These are phyloP conservation scores for Lophura swinhoii DNA, from an alignment of 2,797 vertebrate species.

Conservation along the genomic window DNA sequence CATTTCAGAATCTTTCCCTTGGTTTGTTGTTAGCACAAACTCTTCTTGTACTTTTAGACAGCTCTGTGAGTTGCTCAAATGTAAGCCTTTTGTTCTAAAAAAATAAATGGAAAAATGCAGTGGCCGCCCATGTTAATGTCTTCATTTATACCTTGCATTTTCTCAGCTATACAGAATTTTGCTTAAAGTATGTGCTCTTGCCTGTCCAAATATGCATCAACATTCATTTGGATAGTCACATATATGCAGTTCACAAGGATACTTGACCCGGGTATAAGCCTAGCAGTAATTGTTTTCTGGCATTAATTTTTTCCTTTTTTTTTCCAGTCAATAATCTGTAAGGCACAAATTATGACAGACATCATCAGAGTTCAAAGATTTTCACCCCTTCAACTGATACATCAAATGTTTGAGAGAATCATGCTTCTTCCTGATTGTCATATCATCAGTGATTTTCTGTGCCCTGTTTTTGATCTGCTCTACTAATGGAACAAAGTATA, in stretches of 20 bases:
- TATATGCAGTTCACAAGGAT: background rate
- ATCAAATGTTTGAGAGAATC: background rate
- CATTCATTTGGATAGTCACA: background rate
- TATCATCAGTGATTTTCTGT: background rate
- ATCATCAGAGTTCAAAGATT: background rate
- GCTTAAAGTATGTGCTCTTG: background rate
- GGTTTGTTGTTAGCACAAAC: background rate
- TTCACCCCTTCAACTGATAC: background rate
- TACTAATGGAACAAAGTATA: slow-evolving; percentile 18
- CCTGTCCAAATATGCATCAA: background rate
- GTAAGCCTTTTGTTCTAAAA: background rate
- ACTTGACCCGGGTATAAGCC: background rate
- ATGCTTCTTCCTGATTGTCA: background rate
- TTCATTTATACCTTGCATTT: background rate
- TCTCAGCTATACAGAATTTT: background rate
- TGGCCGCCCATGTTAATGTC: background rate
- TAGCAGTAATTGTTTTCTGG: background rate
- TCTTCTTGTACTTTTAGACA: background rate
- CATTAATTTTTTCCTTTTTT: background rate
- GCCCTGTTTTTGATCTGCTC: background rate
- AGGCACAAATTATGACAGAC: background rate
- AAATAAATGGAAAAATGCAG: background rate
- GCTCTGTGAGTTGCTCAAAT: background rate
- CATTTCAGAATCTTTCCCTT: background rate
- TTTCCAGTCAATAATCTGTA: background rate